Percentiles rank a stretch among this genome's conserved stretches.
phyloP scores from a whole-genome alignment of 64 coral and sea anemone species.

The Montipora cactus region DNA sequence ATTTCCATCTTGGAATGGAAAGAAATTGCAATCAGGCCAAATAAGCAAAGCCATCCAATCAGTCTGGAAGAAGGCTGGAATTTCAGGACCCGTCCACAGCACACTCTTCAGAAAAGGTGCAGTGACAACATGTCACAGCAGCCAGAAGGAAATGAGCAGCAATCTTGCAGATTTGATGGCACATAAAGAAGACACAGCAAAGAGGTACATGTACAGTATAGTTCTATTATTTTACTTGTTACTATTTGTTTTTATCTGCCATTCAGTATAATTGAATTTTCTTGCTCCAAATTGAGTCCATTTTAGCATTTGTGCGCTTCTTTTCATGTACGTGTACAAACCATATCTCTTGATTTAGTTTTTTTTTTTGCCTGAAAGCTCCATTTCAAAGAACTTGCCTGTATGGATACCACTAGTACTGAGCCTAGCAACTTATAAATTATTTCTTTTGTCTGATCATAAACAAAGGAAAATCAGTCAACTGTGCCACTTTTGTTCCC shows the following conservation, averaged over 20 bases:
- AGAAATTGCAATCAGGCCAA: conserved; percentile 59
- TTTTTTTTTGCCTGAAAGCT: too few species aligned
- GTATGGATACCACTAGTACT: not conserved
- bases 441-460: not conserved
- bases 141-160: conserved; percentile 11
- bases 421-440: not conserved
- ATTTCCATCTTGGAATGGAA: conserved; percentile 79
- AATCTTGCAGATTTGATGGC: conserved; percentile 67
- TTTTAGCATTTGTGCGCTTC: too few species aligned
- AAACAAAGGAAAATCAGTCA: too few species aligned
- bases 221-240: too few species aligned
- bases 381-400: not conserved
- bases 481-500: too few species aligned
- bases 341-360: too few species aligned
- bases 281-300: too few species aligned
- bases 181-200: conserved; percentile 65
- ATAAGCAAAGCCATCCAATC: conserved; percentile 70
- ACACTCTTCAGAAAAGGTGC: conserved; percentile 73
- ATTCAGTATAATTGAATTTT: not conserved
- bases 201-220: not conserved
- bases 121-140: conserved; percentile 53
- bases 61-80: conserved; percentile 67
- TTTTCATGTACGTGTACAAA: too few species aligned
- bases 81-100: conserved; percentile 34
- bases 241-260: too few species aligned